These are phyloP conservation scores for Periplaneta americana DNA, from an alignment of 1,140 invertebrate genomes.

Conservation along the genomic window DNA sequence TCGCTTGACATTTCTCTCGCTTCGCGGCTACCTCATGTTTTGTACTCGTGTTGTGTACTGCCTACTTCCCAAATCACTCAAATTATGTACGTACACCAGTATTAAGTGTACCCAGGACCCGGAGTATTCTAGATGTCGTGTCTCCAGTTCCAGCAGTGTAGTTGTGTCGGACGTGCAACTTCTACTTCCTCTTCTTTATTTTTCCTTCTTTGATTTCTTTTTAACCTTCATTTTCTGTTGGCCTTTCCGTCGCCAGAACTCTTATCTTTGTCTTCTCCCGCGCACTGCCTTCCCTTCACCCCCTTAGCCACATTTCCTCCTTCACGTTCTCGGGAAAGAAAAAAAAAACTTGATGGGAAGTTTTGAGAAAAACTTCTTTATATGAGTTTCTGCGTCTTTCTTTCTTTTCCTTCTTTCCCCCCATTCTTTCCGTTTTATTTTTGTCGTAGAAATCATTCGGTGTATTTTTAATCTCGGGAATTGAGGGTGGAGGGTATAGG, in stretches of 20 bases:
- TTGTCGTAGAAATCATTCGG: conserved; percentile 17
- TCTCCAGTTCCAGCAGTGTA: too few species aligned
- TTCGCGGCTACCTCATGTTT: too few species aligned
- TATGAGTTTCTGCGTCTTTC: conserved; percentile 15
- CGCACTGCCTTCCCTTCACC: not conserved
- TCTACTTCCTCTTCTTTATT: not conserved
- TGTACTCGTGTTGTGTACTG: too few species aligned
- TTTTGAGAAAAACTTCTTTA: conserved; percentile 17
- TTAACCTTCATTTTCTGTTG: conserved; percentile 10
- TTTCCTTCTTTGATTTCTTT: not conserved
- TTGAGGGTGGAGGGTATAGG: conserved; percentile 1
- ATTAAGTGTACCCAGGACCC: too few species aligned
- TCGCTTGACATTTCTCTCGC: too few species aligned
- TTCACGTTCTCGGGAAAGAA: not conserved
- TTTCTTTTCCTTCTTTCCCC: not conserved
- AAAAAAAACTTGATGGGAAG: conserved; percentile 12
- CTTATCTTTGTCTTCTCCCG: not conserved
- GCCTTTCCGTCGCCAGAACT: conserved; percentile 13
- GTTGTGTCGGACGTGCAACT: too few species aligned
- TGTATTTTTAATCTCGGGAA: conserved; percentile 19
- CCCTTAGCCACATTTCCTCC: not conserved
- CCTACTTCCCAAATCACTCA: too few species aligned
- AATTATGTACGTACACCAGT: too few species aligned
- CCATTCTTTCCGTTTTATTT: conserved; percentile 10
- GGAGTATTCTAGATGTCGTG: too few species aligned